These are phyloP conservation scores for Nautilus pompilius DNA, from an alignment of 1,140 invertebrate species.

Conservation along the genomic window DNA sequence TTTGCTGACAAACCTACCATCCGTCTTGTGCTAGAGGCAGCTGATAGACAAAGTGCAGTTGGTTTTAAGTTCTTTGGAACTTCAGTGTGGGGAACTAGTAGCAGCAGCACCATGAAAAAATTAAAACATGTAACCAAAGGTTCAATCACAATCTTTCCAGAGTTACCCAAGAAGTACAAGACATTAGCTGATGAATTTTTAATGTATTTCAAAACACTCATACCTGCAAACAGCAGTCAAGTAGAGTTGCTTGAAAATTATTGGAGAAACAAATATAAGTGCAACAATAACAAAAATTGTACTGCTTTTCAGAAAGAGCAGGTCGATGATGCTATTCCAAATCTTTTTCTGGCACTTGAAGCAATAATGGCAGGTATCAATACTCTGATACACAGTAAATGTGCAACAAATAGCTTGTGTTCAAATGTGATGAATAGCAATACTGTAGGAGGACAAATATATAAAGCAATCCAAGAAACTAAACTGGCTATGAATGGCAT, in stretches of 20 bases:
- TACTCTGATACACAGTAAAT: no score
- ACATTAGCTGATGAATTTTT: constrained; percentile 18
- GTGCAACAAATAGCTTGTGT: constrained; percentile 19
- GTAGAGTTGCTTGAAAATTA: constrained; percentile 16
- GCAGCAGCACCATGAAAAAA: no score
- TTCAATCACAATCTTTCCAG: constrained; percentile 13
- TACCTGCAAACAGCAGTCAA: constrained; percentile 37
- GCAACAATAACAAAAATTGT: constrained; percentile 11
- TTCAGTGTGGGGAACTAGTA: no score
- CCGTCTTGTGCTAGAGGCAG: neutral
- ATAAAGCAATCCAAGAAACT: constrained; percentile 11
- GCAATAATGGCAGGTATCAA: no score
- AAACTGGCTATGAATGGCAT: no score
- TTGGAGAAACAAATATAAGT: neutral
- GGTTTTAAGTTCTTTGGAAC: no score
- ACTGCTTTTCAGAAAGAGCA: constrained; percentile 3
- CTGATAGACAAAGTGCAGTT: neutral
- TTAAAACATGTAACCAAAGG: no score
- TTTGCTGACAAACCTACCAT: neutral
- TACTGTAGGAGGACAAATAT: constrained; percentile 22
- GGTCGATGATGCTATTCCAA: constrained; percentile 23
- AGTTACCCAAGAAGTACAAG: neutral
- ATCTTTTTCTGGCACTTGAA: constrained; percentile 30
- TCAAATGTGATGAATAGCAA: constrained; percentile 20
- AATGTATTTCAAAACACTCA: constrained; percentile 24